A percentile compares a stretch with the other conserved stretches of the same genome.
These are phyloP conservation scores for Megaustenia siamemsis DNA, from an alignment of 2,888 invertebrate genomes.

Conservation along the genomic window DNA sequence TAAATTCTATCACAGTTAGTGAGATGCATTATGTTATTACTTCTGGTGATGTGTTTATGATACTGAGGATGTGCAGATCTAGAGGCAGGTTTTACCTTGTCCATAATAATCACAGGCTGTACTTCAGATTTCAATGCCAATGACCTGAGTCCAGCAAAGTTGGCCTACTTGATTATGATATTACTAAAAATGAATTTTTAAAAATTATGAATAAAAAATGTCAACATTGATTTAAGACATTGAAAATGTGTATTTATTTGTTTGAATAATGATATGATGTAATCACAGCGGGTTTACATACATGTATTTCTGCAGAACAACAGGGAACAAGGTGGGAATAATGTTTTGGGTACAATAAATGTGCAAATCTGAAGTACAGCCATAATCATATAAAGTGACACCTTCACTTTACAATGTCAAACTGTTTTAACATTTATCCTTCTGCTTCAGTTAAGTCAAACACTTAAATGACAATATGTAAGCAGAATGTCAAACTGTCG, in stretches of 20 bases:
- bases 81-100: not conserved
- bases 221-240: too few relatives aligned
- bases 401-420: too few relatives aligned
- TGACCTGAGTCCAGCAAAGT: not conserved
- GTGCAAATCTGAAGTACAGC: not conserved
- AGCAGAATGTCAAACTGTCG: not conserved
- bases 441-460: not conserved
- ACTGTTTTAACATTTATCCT: too few relatives aligned
- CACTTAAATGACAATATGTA: not conserved
- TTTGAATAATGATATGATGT: too few relatives aligned
- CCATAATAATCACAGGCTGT: not conserved
- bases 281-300: too few relatives aligned
- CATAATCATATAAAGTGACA: not conserved
- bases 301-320: too few relatives aligned
- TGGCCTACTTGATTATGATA: not conserved
- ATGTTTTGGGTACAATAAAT: not conserved
- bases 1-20: slow-evolving; percentile 48
- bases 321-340: too few relatives aligned
- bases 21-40: slow-evolving; percentile 3
- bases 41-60: not conserved
- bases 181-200: not conserved
- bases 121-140: not conserved
- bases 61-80: not conserved
- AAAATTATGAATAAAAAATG: too few relatives aligned
- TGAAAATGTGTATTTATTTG: too few relatives aligned